A percentile compares a stretch with the other conserved stretches of the same genome.
Evolutionary conservation across 64 coral and sea anemone species (phyloP).

Genomic region (Stichodactyla helianthus): DNA sequence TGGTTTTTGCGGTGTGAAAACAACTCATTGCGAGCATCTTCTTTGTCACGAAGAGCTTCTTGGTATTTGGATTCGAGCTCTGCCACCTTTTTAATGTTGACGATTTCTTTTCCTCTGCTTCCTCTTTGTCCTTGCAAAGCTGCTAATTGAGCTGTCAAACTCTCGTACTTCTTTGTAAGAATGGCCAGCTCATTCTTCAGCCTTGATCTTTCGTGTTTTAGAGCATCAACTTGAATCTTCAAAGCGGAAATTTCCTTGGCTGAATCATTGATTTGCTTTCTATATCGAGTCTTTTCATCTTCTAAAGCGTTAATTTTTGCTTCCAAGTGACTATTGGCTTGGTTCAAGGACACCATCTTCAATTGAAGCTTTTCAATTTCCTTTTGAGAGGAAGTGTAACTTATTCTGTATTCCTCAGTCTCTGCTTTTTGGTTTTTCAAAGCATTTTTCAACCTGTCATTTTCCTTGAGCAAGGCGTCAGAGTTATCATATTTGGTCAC

Average conservation of each 20-base stretch:
- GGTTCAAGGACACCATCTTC: conserved; percentile 49
- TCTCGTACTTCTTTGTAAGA: conserved; percentile 68
- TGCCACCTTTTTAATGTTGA: conserved; percentile 64
- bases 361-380: conserved; percentile 70
- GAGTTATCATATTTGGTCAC: conserved; percentile 55
- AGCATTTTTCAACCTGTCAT: conserved; percentile 73
- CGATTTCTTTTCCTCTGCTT: conserved; percentile 45
- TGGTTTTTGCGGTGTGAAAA: conserved; percentile 66
- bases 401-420: conserved; percentile 47
- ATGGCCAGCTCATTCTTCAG: conserved; percentile 67
- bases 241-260: conserved; percentile 51
- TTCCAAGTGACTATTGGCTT: conserved; percentile 56
- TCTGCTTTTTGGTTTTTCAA: conserved; percentile 53
- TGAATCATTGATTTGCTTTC: conserved; percentile 46
- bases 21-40: conserved; percentile 54
- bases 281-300: conserved; percentile 57
- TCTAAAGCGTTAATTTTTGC: conserved; percentile 63
- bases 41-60: conserved; percentile 68
- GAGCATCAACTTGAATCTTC: conserved; percentile 64
- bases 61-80: conserved; percentile 76
- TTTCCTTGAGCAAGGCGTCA: conserved; percentile 53
- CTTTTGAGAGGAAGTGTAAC: conserved; percentile 64
- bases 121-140: conserved; percentile 26
- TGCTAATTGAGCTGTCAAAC: conserved; percentile 46
- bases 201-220: conserved; percentile 64